phyloP scores from a whole-genome alignment of 2,113 vertebrate species.

The Varanus komodoensis region DNA sequence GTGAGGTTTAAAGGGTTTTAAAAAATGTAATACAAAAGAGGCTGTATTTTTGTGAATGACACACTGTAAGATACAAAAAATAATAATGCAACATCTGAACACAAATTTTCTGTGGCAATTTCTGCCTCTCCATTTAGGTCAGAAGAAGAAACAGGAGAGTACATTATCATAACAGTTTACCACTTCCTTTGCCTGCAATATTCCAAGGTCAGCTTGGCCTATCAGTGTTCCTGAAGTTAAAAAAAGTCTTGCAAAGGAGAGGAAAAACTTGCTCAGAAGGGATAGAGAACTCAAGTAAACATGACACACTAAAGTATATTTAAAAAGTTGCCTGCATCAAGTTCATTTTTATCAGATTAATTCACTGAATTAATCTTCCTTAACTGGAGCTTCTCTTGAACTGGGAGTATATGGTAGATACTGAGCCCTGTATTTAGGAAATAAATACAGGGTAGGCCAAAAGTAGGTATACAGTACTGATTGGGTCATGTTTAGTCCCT shows the following conservation, averaged over 20 bases:
- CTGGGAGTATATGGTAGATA: not conserved
- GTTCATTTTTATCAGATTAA: not conserved
- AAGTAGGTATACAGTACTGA: not conserved
- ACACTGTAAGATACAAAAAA: not conserved
- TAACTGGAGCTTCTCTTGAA: not conserved
- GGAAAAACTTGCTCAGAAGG: not conserved
- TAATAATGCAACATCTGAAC: not conserved
- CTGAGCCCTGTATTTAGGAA: not conserved
- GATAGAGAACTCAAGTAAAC: conserved; percentile 4
- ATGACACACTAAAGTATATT: not conserved
- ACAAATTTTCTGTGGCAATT: conserved; percentile 2
- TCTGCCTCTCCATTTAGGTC: not conserved
- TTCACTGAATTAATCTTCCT: not conserved
- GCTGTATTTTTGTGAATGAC: not conserved
- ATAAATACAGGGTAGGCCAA: not conserved
- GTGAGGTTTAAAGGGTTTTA: not conserved
- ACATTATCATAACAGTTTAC: not conserved
- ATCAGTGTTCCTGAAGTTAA: not conserved
- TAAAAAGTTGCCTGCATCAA: not conserved
- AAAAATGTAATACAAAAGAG: not conserved
- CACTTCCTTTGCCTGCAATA: conserved; percentile 10
- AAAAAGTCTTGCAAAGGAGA: not conserved
- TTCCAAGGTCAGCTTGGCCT: not conserved
- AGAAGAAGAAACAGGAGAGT: not conserved
- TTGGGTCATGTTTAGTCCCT: no score